Base-by-base conservation (phyloP, 2,888 invertebrate species). In the Blera fallax region DNA sequence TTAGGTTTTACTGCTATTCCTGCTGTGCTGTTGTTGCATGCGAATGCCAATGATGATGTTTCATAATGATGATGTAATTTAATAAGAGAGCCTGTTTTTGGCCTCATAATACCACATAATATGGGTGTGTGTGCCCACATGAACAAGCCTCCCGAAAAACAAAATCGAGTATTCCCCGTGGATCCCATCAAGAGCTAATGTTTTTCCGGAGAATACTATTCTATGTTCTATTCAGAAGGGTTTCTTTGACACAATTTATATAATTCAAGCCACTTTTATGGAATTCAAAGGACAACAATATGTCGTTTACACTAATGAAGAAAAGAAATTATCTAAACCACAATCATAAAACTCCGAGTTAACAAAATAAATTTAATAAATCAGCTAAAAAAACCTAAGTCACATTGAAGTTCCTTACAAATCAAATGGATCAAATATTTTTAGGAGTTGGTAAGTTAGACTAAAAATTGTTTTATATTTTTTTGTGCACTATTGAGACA, bases 61-160 rank as follows among this genome's bases (percentile, higher is more conserved):
- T 40, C 29, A 54, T 45, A 50, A 50, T 65, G 50, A 50, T 65
- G 65, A 65, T 65, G 65, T 65, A 65, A 48, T 34, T 32, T 10
- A 50, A 64, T 29, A 62, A 4, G 27, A 40, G 3, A 14, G 14
- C 14, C 14, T 40, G 14, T 40, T 54, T 16, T 54, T 3, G 16
- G 24, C 16, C 32, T 5, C 27, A 14, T 56, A 18, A 18, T 56
- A 18, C 32, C 34, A 18, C 10, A 45, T 45, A 45, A 45, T n/a
- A n/a, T 45, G 45, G 45, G 24, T 52, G 24, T 7, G 52, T 52
- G 27, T 45, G 8, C 24, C 18, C 21, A 5, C 21, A 48, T 24
- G 27, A 48, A 10, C 48, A 48, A 48, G 48, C 45, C 45, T 45
- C 45, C 18, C 18, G 10, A 48, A 18, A 21, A 48, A 48, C 18